A percentile compares a stretch with the other conserved stretches of the same genome.
Conservation (phyloP, 2,113 vertebrate species). For the Lasiurus borealis region DNA sequence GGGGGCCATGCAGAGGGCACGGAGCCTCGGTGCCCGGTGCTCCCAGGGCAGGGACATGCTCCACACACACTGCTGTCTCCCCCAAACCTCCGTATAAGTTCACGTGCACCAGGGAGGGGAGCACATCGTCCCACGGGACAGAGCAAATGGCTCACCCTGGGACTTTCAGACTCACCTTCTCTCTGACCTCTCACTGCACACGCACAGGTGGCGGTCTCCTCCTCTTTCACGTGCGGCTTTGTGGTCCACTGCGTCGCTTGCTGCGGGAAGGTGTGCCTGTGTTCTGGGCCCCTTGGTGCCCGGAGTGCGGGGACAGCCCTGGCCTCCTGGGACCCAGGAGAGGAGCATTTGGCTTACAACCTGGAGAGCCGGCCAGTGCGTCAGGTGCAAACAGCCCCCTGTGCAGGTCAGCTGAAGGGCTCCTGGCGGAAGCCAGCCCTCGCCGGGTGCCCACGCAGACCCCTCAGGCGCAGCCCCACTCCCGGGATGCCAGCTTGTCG, state of each 20-base stretch:
- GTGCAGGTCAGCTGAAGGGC: slow-evolving; percentile 54
- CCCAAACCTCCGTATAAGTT: neutral
- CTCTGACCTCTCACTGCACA: neutral
- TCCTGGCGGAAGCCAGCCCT: slow-evolving; percentile 74
- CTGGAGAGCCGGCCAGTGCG: slow-evolving; percentile 72
- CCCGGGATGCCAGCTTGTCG: slow-evolving; percentile 70
- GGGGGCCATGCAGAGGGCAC: neutral
- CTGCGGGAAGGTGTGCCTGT: neutral
- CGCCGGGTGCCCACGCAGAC: slow-evolving; percentile 70
- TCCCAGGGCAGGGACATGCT: neutral
- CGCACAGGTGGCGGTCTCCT: neutral
- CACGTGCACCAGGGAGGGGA: neutral
- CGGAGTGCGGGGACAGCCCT: slow-evolving; percentile 70
- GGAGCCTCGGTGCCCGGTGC: fast-evolving
- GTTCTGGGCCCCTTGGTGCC: neutral
- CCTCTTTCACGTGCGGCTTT: neutral
- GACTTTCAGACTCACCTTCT: neutral
- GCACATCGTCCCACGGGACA: neutral
- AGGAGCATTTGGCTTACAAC: slow-evolving; percentile 77
- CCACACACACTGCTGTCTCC: neutral
- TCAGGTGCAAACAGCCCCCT: slow-evolving; percentile 71
- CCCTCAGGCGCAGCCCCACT: slow-evolving; percentile 74
- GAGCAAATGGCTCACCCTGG: neutral
- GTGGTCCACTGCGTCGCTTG: neutral
- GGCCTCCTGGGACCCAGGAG: slow-evolving; percentile 62